Percentiles rank a stretch among this genome's conserved stretches.
phyloP scores from a whole-genome alignment of 2,797 vertebrate genomes.

The Lepus oiostolus region DNA sequence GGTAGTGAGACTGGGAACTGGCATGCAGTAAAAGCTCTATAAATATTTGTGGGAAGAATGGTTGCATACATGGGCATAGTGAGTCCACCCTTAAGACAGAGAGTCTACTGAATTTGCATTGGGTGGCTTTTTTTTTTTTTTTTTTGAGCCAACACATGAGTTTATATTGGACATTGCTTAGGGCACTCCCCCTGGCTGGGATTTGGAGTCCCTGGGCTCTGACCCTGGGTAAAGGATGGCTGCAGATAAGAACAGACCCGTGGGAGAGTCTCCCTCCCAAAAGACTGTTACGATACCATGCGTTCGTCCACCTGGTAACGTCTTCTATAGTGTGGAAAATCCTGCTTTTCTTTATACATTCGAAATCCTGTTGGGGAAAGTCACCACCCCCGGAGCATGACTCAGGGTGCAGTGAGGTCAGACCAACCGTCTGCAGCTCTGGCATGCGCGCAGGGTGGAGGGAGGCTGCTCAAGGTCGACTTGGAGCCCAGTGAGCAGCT shows the following conservation, averaged over 20 bases:
- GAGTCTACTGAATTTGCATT: background rate
- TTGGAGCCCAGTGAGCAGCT: background rate
- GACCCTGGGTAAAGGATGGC: background rate
- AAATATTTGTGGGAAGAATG: background rate
- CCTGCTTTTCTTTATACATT: slow-evolving; percentile 42
- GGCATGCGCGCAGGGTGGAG: background rate
- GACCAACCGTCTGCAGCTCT: background rate
- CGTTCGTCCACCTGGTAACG: slow-evolving; percentile 23
- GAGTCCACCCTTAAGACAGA: background rate
- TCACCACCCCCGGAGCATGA: background rate
- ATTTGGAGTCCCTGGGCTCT: background rate
- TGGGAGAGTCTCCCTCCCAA: background rate
- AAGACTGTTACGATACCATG: background rate
- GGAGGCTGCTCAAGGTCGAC: background rate
- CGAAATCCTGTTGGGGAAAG: slow-evolving; percentile 24
- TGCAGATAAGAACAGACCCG: background rate
- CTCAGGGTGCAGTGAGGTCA: slow-evolving; percentile 41
- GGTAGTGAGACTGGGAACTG: background rate
- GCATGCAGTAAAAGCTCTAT: background rate
- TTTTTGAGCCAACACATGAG: background rate
- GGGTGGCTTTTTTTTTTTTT: too few relatives aligned
- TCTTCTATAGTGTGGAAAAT: background rate
- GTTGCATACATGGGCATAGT: too few relatives aligned
- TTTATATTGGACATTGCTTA: background rate
- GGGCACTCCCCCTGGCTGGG: background rate